These are phyloP conservation scores for Phalera bucephala DNA, from an alignment of 2,888 invertebrate genomes.

Conservation along the genomic window DNA sequence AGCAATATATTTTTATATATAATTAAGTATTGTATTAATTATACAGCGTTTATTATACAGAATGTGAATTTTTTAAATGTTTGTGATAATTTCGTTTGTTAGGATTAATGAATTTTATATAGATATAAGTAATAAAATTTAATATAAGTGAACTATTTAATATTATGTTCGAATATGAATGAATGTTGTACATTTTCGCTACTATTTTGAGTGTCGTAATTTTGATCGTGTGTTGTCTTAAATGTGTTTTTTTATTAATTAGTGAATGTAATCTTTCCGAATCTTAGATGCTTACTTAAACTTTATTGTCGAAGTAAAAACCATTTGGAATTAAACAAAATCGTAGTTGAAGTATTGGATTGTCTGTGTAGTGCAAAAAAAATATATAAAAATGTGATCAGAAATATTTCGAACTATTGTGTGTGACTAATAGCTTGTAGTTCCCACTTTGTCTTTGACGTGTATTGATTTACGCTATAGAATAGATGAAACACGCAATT, in stretches of 20 bases:
- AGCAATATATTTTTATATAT: slow-evolving; percentile 82
- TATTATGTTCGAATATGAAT: slow-evolving; percentile 41
- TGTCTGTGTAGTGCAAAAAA: slow-evolving; percentile 7
- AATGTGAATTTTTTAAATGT: slow-evolving; percentile 65
- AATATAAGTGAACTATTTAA: slow-evolving; percentile 36
- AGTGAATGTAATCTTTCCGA: slow-evolving; percentile 65
- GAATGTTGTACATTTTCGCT: slow-evolving; percentile 70
- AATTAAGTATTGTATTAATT: slow-evolving; percentile 73
- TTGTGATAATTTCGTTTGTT: slow-evolving; percentile 68
- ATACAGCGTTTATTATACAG: slow-evolving; percentile 75
- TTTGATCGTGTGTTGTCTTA: slow-evolving; percentile 63
- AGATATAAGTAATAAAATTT: slow-evolving; percentile 39
- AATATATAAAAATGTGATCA: slow-evolving; percentile 4
- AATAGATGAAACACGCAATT: slow-evolving; percentile 38
- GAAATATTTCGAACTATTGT: slow-evolving; percentile 8
- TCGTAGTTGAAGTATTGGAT: slow-evolving; percentile 19
- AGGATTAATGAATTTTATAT: slow-evolving; percentile 59
- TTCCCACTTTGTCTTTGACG: slow-evolving; percentile 22
- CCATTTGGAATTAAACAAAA: slow-evolving; percentile 21
- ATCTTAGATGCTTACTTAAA: slow-evolving; percentile 52
- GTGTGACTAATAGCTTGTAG: slow-evolving; percentile 13
- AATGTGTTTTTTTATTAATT: slow-evolving; percentile 60
- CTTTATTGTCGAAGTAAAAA: slow-evolving; percentile 26
- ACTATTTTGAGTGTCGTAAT: slow-evolving; percentile 70
- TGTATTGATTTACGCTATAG: slow-evolving; percentile 46